Evolutionary conservation across 2,888 invertebrate species (phyloP), one percentile per base, ranked within the genome.

Genomic region (Scaptomyza polygonia): DNA sequence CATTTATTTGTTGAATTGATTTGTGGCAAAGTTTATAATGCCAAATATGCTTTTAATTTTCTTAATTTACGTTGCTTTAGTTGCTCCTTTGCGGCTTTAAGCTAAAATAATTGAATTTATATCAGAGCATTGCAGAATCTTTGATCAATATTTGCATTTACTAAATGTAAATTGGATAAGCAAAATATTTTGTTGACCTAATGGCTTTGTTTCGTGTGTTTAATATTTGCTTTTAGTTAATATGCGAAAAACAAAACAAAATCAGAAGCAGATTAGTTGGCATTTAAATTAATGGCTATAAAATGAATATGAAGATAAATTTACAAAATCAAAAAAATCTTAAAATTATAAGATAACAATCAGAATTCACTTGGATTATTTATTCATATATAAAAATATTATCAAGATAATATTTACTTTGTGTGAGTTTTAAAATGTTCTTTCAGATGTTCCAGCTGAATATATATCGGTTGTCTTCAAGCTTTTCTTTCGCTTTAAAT

Each of bases 121-220:
- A 21, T 4, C 21, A 21, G 18, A 8, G 8, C 5, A 4, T 2
- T 9, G 21, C 4, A 2, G 9, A n/a, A 21, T 49, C 6, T 34
- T 49, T 34, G 21, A 11, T 25, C 7, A 12, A 36, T 49, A 59
- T 42, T 32, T 69, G 59, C 44, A 53, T 47, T 64, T 25, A 40
- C 34, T 49, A 59, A 34, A 18, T 29, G 25, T 1, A 49, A 75
- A 75, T 51, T 64, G 56, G 44, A 32, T 5, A 30, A 52, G 5
- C 0, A n/a, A 52, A 52, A 53, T 45, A 36, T 34, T 52, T 49
- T 51, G 21, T 27, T 52, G 18, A 40, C 9, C 18, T 16, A 25
- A 16, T 9, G 18, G 16, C 27, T 16, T 9, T 30, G 18, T 29
- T 44, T 42, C n/a, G 16, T 8, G 8, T 32, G 47, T 47, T 32